Conservation (phyloP, 2,797 vertebrate species). For the Pelobates cultripes region DNA sequence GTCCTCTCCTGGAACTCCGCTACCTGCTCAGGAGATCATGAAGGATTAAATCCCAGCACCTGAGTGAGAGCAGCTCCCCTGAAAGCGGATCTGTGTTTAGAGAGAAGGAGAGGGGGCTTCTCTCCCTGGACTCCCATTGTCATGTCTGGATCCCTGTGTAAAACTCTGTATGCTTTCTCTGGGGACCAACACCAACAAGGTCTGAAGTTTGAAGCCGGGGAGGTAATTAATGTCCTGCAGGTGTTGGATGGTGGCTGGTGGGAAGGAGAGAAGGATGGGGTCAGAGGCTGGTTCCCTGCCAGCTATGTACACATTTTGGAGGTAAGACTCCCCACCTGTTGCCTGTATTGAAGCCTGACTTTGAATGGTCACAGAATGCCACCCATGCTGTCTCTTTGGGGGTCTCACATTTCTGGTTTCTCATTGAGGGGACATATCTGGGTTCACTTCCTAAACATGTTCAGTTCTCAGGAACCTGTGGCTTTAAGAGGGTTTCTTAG, state of each 20-base stretch:
- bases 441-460: too few species aligned
- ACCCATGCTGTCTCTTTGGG: neutral
- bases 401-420: too few species aligned
- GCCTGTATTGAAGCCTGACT: neutral
- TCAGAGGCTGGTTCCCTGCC: constrained; percentile 91
- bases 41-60: constrained; percentile 1
- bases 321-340: constrained; percentile 71
- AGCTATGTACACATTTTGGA: constrained; percentile 93
- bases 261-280: constrained; percentile 94
- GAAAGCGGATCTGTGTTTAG: neutral
- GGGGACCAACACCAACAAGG: constrained; percentile 91
- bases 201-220: constrained; percentile 87
- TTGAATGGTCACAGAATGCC: neutral
- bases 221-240: constrained; percentile 85
- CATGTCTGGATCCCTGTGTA: constrained; percentile 83
- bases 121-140: constrained; percentile 20
- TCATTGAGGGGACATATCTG: too few species aligned
- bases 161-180: constrained; percentile 89
- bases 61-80: neutral
- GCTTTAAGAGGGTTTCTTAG: too few species aligned
- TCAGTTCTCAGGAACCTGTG: too few species aligned
- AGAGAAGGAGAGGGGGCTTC: neutral
- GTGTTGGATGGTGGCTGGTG: constrained; percentile 92
- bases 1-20: too few species aligned
- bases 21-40: neutral